These are phyloP conservation scores for Agelas oroides DNA, from an alignment of 37 sponge, comb jelly and placozoan genomes.

Conservation along the genomic window DNA sequence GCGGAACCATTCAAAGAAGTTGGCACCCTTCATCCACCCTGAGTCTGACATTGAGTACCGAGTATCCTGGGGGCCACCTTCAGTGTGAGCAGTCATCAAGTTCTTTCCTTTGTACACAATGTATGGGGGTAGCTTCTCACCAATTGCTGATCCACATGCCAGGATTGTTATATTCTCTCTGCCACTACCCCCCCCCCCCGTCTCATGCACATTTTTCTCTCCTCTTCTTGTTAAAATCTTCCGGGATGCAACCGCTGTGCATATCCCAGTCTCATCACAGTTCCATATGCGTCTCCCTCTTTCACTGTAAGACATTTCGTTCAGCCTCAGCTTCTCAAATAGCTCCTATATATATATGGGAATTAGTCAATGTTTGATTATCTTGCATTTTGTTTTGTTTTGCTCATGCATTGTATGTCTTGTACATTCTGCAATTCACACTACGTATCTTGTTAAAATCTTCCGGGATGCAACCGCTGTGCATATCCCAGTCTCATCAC, in stretches of 20 bases:
- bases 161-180: constrained; percentile 52
- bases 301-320: too few relatives aligned
- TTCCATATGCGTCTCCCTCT: constrained; percentile 47
- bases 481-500: constrained; percentile 64
- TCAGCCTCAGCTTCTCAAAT: too few relatives aligned
- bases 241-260: constrained; percentile 33
- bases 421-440: too few relatives aligned
- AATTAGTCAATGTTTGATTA: too few relatives aligned
- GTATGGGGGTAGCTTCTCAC: constrained; percentile 55
- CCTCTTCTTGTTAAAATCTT: constrained; percentile 35
- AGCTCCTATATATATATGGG: too few relatives aligned
- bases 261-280: constrained; percentile 64
- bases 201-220: constrained; percentile 34
- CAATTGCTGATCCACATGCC: constrained; percentile 42
- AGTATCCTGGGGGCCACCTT: constrained; percentile 49
- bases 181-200: constrained; percentile 30
- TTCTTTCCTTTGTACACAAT: constrained; percentile 76
- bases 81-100: constrained; percentile 27
- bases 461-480: constrained; percentile 27
- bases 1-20: constrained; percentile 62
- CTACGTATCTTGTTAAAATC: constrained; percentile 29
- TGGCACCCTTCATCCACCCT: constrained; percentile 69
- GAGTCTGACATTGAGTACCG: constrained; percentile 21
- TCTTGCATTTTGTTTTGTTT: too few relatives aligned
- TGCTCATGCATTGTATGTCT: too few relatives aligned